Evolutionary conservation across 2,113 vertebrate species (phyloP).

Genomic region (Atrichornis clamosus): DNA sequence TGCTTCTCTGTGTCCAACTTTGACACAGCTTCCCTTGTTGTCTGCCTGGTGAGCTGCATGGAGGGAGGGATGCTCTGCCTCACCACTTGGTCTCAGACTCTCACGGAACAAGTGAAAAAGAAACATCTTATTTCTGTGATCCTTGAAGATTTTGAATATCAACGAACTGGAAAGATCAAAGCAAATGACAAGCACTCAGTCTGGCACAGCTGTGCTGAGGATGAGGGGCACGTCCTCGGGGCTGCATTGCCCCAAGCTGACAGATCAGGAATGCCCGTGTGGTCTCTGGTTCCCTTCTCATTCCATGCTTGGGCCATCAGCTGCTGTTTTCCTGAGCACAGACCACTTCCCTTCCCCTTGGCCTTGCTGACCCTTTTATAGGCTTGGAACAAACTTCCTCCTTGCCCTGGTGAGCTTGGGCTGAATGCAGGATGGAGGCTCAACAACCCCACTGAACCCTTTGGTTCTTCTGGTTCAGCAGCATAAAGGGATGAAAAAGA

Average conservation of each 20-base stretch:
- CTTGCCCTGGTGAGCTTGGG: no score
- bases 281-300: background rate
- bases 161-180: background rate
- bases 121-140: background rate
- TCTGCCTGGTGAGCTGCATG: background rate
- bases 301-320: accelerated
- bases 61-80: background rate
- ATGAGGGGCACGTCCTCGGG: background rate
- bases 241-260: background rate
- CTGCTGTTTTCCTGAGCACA: background rate
- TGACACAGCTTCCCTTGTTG: background rate
- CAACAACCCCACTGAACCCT: background rate
- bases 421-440: background rate
- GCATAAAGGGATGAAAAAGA: background rate
- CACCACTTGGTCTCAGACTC: background rate
- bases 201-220: background rate
- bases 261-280: background rate
- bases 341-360: accelerated
- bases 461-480: background rate
- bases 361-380: background rate
- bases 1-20: background rate
- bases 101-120: background rate
- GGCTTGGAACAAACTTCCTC: background rate
- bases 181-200: background rate
- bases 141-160: background rate